Percentiles rank a stretch among this genome's conserved stretches.
Conservation (phyloP, 2,113 vertebrate genomes). For the human region DNA sequence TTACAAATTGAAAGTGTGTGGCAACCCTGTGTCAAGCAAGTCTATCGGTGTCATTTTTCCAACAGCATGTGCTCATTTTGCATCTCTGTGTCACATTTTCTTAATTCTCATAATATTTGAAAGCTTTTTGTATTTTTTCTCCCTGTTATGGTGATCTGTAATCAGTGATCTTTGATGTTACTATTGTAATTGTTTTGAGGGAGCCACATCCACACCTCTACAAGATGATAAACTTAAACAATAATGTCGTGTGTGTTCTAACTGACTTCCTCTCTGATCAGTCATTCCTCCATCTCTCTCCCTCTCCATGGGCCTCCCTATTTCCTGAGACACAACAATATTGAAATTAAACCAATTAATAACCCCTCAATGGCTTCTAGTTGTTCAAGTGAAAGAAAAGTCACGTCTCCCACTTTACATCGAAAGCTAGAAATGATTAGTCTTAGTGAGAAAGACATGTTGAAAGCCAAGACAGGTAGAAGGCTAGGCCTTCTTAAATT, state of each 20-base stretch:
- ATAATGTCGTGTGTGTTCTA: background rate
- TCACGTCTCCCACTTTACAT: background rate
- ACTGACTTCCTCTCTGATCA: background rate
- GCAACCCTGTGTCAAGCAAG: background rate
- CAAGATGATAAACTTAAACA: background rate
- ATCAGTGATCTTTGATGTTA: background rate
- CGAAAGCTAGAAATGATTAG: background rate
- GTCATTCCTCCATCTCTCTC: background rate
- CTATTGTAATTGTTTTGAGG: background rate
- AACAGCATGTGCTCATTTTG: background rate
- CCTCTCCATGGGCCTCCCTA: background rate
- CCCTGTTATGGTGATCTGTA: background rate
- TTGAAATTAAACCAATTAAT: background rate
- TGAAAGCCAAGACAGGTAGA: background rate
- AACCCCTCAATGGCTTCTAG: background rate
- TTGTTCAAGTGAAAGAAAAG: background rate
- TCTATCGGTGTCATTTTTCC: background rate
- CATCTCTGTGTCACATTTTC: background rate
- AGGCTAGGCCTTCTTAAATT: background rate
- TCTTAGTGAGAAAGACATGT: background rate
- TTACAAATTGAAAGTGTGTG: background rate
- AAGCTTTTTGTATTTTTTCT: background rate
- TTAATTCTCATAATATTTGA: background rate
- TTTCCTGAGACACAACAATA: background rate
- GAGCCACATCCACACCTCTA: too few relatives aligned